Evolutionary conservation across 2,888 invertebrate species (phyloP), one percentile per base, ranked within the genome.

Genomic region (Euspilapteryx auroguttella): DNA sequence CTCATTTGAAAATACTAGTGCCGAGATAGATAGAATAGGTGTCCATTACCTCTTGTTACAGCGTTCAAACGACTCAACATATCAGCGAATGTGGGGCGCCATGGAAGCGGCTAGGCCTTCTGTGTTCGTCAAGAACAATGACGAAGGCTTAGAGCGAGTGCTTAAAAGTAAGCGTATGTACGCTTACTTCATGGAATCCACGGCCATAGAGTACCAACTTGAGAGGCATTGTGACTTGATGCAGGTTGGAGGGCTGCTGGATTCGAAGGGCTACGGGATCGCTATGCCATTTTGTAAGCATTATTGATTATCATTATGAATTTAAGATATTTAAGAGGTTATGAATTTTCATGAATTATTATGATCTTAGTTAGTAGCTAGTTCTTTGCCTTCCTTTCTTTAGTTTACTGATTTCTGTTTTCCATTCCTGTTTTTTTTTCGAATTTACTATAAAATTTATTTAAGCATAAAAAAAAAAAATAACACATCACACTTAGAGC

Each of bases 141-240:
- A 83, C 24, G 91, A 93, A 46, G 97, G 96, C 0, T 86, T 94
- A 1, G 88, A 92, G 9, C 79, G 91, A 33, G 96, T 96, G 0
- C 47, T 82, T 29, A 86, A 84, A 56, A 85, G 82, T 23, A 89
- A 89, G 55, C 80, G 87, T 28, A 79, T 79, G 30, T 99, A 94
- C 57, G 98, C 98, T 3, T 98, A 89, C 56, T 78, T 99, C 25
- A 96, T 97, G 93, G 98, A 98, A 71, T 95, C 94, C 4, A 89
- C 94, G 0, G 87, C 89, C 1, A 87, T 98, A 37, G 97, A 99
- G 59, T 99, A 96, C 62, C 87, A 87, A 44, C 80, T 89, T 36
- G 89, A 93, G 56, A 79, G 89, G 34, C 81, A 91, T 44, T 96
- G 95, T 49, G 86, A 91, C 26, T 78, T 95, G 35, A 86, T 83